Base-by-base conservation (phyloP, 1,140 invertebrate species). In the Brachionus manjavacas region DNA sequence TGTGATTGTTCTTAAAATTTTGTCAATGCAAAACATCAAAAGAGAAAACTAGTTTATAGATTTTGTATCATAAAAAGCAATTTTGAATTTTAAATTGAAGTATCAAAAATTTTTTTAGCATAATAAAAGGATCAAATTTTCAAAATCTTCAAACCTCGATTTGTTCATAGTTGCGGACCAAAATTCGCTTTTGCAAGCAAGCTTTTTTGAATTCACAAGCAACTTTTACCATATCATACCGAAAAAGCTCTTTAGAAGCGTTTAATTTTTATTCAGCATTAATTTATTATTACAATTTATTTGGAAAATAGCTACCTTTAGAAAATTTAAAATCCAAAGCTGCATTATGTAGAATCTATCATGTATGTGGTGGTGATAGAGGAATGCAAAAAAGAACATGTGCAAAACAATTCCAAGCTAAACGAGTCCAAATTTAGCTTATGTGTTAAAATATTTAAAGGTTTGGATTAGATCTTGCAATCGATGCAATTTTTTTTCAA, bases 401-500 rank as follows among this genome's bases (percentile, higher is more conserved):
- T 60, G 52, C 52, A 60, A 20, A 20, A 23, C 16, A 23, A 60
- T 60, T 60, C 52, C 52, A 20, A 60, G 52, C 52, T 60, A 60
- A 60, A 60, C 16, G 20, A 60, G 52, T 60, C 52, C 52, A 60
- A 60, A 60, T 20, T 60, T 60, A 60, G 52, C 52, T 60, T 20
- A 60, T 60, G 46, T 60, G 52, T 60, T 60, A 60, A 60, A 60
- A 60, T 60, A 60, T 60, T 23, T 20, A 60, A 60, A 60, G 52
- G 52, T 60, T 25, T 60, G 52, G 52, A 60, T 60, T 60, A 60
- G 52, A 60, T 60, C 52, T 60, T 60, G 52, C 66, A 68, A 68
- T 68, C 66, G 31, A 68, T 31, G 66, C 66, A 68, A 23, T 68
- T 68, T 68, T 35, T 35, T 35, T 60, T 9, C n/a, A 60, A 55